phyloP scores from a whole-genome alignment of 2,113 vertebrate species.

The Sinocyclocheilus grahami region DNA sequence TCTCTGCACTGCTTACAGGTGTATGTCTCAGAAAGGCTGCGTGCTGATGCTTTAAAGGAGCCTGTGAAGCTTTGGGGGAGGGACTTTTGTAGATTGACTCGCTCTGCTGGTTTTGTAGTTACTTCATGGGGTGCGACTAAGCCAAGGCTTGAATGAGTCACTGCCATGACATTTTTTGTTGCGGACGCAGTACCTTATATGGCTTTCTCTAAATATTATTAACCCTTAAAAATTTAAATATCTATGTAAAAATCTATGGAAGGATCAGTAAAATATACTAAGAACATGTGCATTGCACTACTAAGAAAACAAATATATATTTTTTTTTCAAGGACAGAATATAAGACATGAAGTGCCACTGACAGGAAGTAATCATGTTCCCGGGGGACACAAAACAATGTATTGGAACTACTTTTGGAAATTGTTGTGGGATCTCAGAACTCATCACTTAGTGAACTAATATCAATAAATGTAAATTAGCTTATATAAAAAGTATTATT shows the following conservation, averaged over 20 bases:
- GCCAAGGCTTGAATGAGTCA: conserved; percentile 25
- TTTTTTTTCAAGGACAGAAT: neutral
- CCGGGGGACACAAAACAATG: neutral
- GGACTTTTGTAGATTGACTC: conserved; percentile 35
- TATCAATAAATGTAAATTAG: neutral
- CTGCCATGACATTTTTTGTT: neutral
- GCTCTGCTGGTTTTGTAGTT: conserved; percentile 47
- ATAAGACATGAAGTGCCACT: neutral
- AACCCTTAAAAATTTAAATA: neutral
- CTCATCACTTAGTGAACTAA: neutral
- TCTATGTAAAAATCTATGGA: neutral
- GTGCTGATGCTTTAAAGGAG: conserved; percentile 28
- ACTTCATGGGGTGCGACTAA: neutral
- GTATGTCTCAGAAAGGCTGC: neutral
- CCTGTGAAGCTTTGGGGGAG: conserved; percentile 25
- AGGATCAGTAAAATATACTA: neutral
- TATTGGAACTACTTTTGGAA: neutral
- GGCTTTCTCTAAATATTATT: too few species aligned
- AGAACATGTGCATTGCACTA: neutral
- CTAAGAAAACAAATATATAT: neutral
- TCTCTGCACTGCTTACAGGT: neutral
- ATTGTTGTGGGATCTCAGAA: neutral
- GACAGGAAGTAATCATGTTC: neutral
- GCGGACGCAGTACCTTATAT: neutral
- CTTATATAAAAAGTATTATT: neutral